Conservation (phyloP, 2,797 vertebrate species). For the Liparis tanakae region DNA sequence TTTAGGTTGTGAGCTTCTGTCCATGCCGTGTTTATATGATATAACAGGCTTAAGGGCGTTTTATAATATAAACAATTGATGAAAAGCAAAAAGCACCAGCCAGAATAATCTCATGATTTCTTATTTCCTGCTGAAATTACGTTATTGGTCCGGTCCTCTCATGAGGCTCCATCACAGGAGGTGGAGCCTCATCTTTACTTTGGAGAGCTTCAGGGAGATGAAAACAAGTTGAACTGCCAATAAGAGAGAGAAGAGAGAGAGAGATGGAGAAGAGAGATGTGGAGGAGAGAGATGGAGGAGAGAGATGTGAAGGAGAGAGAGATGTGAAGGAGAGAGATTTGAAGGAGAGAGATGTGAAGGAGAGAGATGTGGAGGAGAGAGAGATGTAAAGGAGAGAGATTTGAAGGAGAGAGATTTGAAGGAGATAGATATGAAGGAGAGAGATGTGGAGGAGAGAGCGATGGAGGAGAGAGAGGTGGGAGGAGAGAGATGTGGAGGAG, state of each 20-base stretch:
- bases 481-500: no score
- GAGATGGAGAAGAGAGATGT: no score
- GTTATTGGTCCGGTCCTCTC: neutral
- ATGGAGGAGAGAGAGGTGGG: no score
- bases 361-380: constrained; percentile 58
- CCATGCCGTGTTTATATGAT: neutral
- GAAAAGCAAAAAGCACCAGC: neutral
- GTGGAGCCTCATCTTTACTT: neutral
- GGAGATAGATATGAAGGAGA: neutral
- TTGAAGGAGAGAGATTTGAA: neutral
- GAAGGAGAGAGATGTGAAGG: no score
- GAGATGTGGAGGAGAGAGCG: no score
- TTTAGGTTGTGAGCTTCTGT: neutral
- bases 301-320: no score
- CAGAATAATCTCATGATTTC: neutral
- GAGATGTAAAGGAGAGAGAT: constrained; percentile 65
- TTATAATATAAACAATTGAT: neutral
- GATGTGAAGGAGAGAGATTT: no score
- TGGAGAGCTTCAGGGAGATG: neutral
- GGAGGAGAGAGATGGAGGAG: no score
- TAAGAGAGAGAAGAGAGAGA: constrained; percentile 64
- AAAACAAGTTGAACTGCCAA: constrained; percentile 18
- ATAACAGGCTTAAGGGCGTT: neutral
- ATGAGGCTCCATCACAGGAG: neutral
- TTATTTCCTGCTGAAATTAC: neutral